phyloP scores from a whole-genome alignment of 2,113 vertebrate genomes.

The Gymnarchus niloticus region DNA sequence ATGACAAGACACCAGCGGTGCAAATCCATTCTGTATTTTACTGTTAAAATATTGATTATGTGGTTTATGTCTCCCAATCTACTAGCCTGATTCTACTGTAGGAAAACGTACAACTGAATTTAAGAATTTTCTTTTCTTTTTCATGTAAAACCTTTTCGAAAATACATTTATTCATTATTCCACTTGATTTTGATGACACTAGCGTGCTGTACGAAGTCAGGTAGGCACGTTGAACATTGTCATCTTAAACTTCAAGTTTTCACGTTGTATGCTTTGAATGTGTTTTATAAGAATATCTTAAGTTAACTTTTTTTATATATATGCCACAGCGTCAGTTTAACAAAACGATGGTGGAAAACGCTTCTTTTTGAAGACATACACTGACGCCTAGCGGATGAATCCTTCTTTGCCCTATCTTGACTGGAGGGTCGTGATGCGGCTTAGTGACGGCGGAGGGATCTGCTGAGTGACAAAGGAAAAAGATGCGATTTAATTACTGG shows the following conservation, averaged over 20 bases:
- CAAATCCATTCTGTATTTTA: neutral
- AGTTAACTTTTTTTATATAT: neutral
- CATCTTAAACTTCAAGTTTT: neutral
- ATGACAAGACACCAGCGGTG: slow-evolving; percentile 20
- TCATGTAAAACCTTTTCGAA: neutral
- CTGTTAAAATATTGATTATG: neutral
- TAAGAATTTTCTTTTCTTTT: neutral
- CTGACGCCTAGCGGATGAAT: slow-evolving; percentile 56
- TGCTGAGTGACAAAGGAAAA: slow-evolving; percentile 54
- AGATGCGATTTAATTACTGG: slow-evolving; percentile 38
- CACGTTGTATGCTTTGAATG: neutral
- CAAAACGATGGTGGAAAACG: neutral
- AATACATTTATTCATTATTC: neutral
- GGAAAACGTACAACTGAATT: neutral
- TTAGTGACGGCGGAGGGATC: slow-evolving; percentile 58
- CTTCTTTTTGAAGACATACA: neutral
- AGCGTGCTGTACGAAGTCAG: neutral
- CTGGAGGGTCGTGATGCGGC: slow-evolving; percentile 53
- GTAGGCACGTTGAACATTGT: neutral
- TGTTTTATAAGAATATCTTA: neutral
- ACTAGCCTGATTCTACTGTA: neutral
- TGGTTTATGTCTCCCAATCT: neutral
- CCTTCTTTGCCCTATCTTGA: slow-evolving; percentile 34
- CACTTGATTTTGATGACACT: neutral
- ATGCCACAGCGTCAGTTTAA: neutral